Conservation (phyloP, 2,888 invertebrate species). For the Pilophorus perplexus region DNA sequence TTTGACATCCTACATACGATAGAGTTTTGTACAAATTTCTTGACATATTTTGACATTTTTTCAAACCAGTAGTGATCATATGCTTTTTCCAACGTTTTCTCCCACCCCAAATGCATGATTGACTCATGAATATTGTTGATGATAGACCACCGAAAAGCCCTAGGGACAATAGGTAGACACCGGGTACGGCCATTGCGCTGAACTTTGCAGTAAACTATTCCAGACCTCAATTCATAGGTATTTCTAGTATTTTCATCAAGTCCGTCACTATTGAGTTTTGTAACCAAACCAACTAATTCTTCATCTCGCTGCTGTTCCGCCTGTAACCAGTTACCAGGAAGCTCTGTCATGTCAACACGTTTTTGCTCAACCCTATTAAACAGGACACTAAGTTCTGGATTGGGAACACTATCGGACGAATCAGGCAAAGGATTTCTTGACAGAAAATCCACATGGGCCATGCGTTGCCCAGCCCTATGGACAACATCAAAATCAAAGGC, state of each 20-base stretch:
- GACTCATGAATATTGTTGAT: not conserved
- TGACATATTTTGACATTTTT: too few species aligned
- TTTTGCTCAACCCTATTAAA: not conserved
- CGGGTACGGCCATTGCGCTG: not conserved
- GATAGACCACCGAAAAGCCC: slow-evolving; percentile 1
- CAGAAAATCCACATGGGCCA: not conserved
- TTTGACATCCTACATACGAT: not conserved
- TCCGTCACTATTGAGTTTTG: not conserved
- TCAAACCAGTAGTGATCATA: slow-evolving; percentile 12
- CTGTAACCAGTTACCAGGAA: slow-evolving; percentile 1
- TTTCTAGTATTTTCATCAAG: not conserved
- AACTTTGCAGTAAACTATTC: not conserved
- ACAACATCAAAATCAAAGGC: too few species aligned
- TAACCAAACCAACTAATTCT: not conserved
- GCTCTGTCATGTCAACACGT: not conserved
- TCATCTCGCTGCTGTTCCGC: not conserved
- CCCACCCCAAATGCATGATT: not conserved
- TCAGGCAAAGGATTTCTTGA: not conserved
- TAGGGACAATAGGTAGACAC: not conserved
- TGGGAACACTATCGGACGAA: not conserved
- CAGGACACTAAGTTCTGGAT: not conserved
- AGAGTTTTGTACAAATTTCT: too few species aligned
- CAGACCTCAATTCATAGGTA: slow-evolving; percentile 1
- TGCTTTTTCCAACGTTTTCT: not conserved
- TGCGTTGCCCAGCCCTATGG: not conserved